Evolutionary conservation across 2,113 vertebrate genomes (phyloP).

Genomic region (Austrofundulus limnaeus): DNA sequence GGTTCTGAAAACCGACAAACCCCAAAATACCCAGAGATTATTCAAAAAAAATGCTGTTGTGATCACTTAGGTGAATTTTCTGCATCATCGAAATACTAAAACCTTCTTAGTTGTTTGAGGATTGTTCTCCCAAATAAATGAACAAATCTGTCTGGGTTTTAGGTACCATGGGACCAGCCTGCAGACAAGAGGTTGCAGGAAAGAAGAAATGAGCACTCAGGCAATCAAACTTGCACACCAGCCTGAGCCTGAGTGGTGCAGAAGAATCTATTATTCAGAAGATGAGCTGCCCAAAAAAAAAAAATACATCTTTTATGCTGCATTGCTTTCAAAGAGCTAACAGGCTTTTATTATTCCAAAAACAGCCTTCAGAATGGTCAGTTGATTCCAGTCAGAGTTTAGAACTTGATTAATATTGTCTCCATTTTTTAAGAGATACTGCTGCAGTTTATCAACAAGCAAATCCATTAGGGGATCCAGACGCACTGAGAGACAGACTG

Average conservation of each 20-base stretch:
- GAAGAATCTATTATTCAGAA: constrained; percentile 74
- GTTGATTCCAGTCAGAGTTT: constrained; percentile 51
- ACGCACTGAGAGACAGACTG: constrained; percentile 8
- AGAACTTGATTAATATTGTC: constrained; percentile 53
- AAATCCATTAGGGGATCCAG: constrained; percentile 34
- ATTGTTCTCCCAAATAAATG: constrained; percentile 50
- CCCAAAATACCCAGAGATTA: neutral
- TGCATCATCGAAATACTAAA: constrained; percentile 32
- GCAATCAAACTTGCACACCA: constrained; percentile 41
- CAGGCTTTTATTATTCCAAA: constrained; percentile 55
- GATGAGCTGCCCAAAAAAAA: constrained; percentile 43
- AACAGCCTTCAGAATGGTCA: constrained; percentile 39
- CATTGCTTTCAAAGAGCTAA: constrained; percentile 56
- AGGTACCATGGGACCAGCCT: constrained; percentile 46
- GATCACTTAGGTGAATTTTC: neutral
- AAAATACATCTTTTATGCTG: constrained; percentile 59
- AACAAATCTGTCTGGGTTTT: constrained; percentile 47
- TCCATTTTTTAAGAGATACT: constrained; percentile 47
- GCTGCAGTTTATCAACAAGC: constrained; percentile 40
- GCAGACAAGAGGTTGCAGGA: constrained; percentile 35
- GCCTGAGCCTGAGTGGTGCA: constrained; percentile 50
- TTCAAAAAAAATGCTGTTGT: constrained; percentile 9
- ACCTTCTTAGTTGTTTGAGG: constrained; percentile 58
- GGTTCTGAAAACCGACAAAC: no score
- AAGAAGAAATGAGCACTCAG: constrained; percentile 42